Evolutionary conservation across 2,888 invertebrate species (phyloP).

Genomic region (Hydriomena furcata): DNA sequence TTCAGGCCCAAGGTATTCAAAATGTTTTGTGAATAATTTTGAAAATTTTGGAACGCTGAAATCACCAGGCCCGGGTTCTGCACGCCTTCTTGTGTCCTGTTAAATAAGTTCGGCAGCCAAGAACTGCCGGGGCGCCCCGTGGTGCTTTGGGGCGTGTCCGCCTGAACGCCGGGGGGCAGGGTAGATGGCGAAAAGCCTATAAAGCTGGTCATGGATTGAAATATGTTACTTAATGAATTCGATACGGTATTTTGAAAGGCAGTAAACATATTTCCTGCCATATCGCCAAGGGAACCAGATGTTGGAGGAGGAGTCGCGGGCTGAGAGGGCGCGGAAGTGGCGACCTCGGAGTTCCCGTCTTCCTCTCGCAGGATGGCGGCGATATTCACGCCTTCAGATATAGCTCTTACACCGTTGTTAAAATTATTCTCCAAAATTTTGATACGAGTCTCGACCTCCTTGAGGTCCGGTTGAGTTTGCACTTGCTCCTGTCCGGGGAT

Average conservation of each 20-base stretch:
- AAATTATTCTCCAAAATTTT: constrained; percentile 58
- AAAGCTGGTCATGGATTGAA: not conserved
- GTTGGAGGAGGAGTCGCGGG: not conserved
- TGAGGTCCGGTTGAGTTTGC: constrained; percentile 40
- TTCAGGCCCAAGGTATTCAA: too few relatives aligned
- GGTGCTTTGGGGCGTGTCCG: constrained; percentile 20
- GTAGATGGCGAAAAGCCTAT: not conserved
- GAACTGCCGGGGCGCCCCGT: constrained; percentile 3
- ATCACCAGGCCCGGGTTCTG: not conserved
- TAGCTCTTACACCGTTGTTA: constrained; percentile 52
- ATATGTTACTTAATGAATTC: constrained; percentile 1
- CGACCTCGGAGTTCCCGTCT: constrained; percentile 27
- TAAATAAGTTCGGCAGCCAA: constrained; percentile 2
- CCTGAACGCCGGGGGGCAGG: constrained; percentile 13
- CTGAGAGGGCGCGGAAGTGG: constrained; percentile 1
- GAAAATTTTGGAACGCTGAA: not conserved
- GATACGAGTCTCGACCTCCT: constrained; percentile 46
- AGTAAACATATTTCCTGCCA: constrained; percentile 1
- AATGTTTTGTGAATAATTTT: not conserved
- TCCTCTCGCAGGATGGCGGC: constrained; percentile 54
- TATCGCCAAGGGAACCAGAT: too few relatives aligned
- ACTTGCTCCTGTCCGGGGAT: constrained; percentile 18
- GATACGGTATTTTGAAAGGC: not conserved
- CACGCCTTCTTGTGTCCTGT: too few relatives aligned
- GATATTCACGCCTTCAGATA: constrained; percentile 57